Evolutionary conservation across 2,797 vertebrate genomes (phyloP), one percentile per base, ranked within the genome.

Genomic region (Gymnoscopelus braueri): DNA sequence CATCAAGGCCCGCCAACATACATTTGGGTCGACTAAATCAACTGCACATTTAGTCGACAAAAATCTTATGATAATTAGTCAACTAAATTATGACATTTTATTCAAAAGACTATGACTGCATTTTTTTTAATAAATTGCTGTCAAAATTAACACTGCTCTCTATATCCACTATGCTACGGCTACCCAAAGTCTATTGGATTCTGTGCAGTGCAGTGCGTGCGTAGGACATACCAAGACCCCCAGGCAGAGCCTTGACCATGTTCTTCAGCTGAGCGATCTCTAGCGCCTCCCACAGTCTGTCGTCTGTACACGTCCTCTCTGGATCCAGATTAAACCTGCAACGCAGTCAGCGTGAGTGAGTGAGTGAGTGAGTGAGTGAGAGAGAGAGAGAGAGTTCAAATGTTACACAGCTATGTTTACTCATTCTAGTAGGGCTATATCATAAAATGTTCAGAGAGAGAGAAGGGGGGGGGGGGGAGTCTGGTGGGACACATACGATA

Each of bases 231-330:
- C 26, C 26, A 29, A 99, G 90, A 44, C 98, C 98, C 89, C 98
- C 98, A 1, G 97, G 96, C 67, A 99, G 89, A 0, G 94, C 89
- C 73, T 98, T 99, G 74, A 99, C 98, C 96, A 99, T 95, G 80
- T 99, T 96, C 93, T 99, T 99, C 72, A 99, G 82, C 88, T 99
- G 98, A 70, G 98, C 98, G 57, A 99, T 99, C 91, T 99, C 98
- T 48, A 99, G 86, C 32, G 98, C 98, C 91, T 99, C 98, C 98
- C 98, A 99, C 50, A 99, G 97, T n/a, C 96, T 92, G 57, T 98
- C 96, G 1, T 99, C 98, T 0, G 94, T 95, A 71, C 98, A 98
- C 65, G 93, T 97, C 83, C 94, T 90, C 83, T 98, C 98, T 0
- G 98, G 98, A 75, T 99, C 98, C 72, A 99, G 93, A 90, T 99